Evolutionary conservation across 2,113 vertebrate genomes (phyloP).

Genomic region (Procavia capensis): DNA sequence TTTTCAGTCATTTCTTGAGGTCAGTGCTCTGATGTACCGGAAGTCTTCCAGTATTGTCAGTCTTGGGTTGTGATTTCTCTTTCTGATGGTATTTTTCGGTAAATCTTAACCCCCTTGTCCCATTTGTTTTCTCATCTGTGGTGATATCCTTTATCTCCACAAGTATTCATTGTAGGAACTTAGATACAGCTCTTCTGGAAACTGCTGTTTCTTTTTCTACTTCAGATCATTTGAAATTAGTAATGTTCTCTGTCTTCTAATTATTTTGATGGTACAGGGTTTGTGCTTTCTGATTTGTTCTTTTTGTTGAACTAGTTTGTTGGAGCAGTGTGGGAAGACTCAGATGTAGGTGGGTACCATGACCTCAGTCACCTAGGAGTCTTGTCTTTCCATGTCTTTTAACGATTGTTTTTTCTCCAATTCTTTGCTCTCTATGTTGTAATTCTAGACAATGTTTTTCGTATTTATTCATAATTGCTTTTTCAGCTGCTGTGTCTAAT

Average conservation of each 20-base stretch:
- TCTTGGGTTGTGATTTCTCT: background rate
- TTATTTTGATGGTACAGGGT: background rate
- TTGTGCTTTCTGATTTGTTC: background rate
- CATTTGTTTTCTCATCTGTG: background rate
- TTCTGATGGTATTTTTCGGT: background rate
- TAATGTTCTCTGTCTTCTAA: background rate
- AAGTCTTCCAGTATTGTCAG: background rate
- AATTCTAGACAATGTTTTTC: background rate
- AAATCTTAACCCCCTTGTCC: background rate
- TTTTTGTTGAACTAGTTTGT: background rate
- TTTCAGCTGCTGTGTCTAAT: background rate
- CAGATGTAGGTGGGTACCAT: background rate
- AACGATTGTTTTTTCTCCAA: background rate
- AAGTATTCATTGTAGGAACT: background rate
- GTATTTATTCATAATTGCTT: background rate
- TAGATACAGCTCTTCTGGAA: background rate
- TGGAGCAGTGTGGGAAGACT: background rate
- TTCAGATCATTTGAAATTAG: background rate
- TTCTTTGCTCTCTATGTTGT: background rate
- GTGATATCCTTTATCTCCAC: background rate
- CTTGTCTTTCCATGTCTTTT: background rate
- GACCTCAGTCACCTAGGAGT: background rate
- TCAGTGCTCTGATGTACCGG: background rate
- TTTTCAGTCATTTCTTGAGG: background rate
- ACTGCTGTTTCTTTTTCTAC: conserved; percentile 4